phyloP scores from a whole-genome alignment of 1,140 invertebrate species.

The Pseudomyrmex cubaensis region DNA sequence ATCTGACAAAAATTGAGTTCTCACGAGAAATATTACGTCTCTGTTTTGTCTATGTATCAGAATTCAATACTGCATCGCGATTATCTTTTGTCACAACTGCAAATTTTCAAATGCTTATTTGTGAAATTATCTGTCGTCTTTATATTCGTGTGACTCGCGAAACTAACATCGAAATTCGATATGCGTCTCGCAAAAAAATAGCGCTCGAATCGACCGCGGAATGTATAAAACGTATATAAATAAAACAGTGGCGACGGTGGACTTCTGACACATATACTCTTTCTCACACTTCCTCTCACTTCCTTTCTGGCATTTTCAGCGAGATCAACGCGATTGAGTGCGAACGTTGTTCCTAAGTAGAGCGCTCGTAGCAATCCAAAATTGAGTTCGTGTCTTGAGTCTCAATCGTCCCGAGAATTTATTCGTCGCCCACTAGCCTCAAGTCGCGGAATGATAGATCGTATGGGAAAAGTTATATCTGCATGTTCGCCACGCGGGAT shows the following conservation, averaged over 20 bases:
- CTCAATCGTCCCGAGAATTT: conserved; percentile 74
- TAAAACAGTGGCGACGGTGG: not conserved
- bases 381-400: conserved; percentile 81
- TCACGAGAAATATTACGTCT: not conserved
- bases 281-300: no score
- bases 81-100: no score
- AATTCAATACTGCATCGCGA: no score
- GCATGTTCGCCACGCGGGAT: not conserved
- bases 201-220: not conserved
- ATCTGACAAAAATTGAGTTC: conserved; percentile 10
- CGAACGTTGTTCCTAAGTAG: conserved; percentile 72
- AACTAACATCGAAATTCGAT: not conserved
- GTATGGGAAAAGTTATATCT: conserved; percentile 42
- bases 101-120: no score
- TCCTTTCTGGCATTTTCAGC: no score
- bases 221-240: not conserved
- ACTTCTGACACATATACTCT: conserved; percentile 24
- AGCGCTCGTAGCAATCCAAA: conserved; percentile 76
- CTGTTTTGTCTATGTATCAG: no score
- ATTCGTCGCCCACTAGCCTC: conserved; percentile 53
- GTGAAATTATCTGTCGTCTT: no score
- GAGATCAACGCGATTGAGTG: conserved; percentile 44
- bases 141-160: not conserved
- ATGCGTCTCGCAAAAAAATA: not conserved
- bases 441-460: conserved; percentile 6